A percentile compares a stretch with the other conserved stretches of the same genome.
These are phyloP conservation scores for Channa striata DNA, from an alignment of 2,797 vertebrate species.

Conservation along the genomic window DNA sequence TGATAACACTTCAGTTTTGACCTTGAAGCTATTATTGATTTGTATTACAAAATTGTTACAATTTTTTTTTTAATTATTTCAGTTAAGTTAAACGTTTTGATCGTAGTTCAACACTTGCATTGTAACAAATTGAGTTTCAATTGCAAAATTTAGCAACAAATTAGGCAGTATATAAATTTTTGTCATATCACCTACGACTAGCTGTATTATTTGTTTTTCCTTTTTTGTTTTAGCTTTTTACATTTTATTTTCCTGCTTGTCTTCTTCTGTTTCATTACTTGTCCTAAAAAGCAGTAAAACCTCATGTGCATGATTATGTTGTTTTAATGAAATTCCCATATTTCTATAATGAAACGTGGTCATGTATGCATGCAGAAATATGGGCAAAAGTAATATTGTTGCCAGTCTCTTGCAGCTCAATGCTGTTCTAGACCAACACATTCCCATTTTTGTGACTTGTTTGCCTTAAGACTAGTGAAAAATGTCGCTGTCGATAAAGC, in stretches of 20 bases:
- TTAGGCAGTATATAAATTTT: neutral
- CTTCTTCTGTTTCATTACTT: constrained; percentile 1
- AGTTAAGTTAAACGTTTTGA: no score
- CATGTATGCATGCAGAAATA: no score
- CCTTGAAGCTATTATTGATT: no score
- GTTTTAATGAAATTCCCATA: constrained; percentile 19
- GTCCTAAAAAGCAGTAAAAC: constrained; percentile 4
- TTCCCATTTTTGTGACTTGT: neutral
- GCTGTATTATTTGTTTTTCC: neutral
- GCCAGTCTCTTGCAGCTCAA: neutral
- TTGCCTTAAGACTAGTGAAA: neutral
- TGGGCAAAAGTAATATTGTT: neutral
- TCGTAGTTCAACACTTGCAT: no score
- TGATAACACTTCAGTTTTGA: neutral
- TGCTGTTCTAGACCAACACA: neutral
- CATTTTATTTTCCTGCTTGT: constrained; percentile 14
- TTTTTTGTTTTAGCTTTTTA: constrained; percentile 8
- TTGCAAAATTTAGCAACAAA: neutral
- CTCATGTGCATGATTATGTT: constrained; percentile 26
- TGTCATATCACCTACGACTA: neutral
- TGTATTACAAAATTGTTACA: no score
- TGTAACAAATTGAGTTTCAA: neutral
- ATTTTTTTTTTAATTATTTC: no score
- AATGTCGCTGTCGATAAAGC: no score
- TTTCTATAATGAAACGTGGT: neutral